Evolutionary conservation across 2,113 vertebrate genomes (phyloP).

Genomic region (Helogale parvula): DNA sequence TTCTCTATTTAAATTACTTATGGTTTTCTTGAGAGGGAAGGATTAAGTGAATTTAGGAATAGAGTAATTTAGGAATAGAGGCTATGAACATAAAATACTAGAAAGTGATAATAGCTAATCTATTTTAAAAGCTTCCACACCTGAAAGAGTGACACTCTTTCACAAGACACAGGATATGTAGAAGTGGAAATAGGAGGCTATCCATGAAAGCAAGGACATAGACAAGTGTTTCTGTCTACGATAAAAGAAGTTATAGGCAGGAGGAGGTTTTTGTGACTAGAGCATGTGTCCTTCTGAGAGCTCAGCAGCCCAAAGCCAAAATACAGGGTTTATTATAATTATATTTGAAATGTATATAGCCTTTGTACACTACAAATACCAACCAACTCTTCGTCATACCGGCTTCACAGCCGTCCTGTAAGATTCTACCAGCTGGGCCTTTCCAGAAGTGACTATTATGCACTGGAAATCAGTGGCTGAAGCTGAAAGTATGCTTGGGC

Average conservation of each 20-base stretch:
- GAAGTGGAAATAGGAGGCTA: neutral
- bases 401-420: neutral
- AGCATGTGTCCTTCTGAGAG: conserved; percentile 38
- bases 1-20: neutral
- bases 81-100: neutral
- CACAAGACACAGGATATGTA: neutral
- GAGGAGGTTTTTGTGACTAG: neutral
- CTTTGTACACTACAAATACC: neutral
- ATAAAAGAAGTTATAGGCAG: neutral
- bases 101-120: neutral
- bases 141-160: neutral
- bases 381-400: neutral
- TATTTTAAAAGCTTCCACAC: neutral
- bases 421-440: neutral
- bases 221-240: neutral
- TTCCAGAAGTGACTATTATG: neutral
- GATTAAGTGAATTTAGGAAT: conserved; percentile 27
- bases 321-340: neutral
- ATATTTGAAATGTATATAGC: neutral
- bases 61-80: neutral
- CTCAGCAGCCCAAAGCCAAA: conserved; percentile 47
- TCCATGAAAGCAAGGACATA: neutral
- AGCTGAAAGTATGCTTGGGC: neutral
- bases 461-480: neutral
- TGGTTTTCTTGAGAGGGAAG: neutral